Percentiles rank a stretch among this genome's conserved stretches.
phyloP scores from a whole-genome alignment of 2,888 invertebrate genomes.

The Pyrrhosoma nymphula region DNA sequence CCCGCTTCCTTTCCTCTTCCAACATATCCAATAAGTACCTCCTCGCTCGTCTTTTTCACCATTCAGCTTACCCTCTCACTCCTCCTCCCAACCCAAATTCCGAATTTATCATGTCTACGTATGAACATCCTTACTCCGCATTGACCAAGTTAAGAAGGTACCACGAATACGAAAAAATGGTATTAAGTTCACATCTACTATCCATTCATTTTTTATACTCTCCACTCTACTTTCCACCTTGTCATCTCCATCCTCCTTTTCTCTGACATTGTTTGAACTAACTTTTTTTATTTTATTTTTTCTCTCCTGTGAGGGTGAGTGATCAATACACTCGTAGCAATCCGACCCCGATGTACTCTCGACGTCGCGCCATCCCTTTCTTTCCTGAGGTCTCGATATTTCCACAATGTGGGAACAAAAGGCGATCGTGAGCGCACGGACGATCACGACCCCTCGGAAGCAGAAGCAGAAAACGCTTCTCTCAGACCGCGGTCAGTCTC shows the following conservation, averaged over 20 bases:
- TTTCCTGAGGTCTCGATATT: background rate
- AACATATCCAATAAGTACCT: too few species aligned
- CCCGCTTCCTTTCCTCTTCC: too few species aligned
- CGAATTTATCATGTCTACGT: too few species aligned
- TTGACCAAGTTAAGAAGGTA: too few species aligned
- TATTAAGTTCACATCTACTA: too few species aligned
- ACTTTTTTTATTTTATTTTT: background rate
- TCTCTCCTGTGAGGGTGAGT: background rate
- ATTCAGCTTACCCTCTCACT: too few species aligned
- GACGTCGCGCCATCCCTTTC: background rate
- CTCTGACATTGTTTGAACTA: background rate
- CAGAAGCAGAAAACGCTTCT: background rate
- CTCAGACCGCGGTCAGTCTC: constrained; percentile 13
- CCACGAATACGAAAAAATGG: too few species aligned
- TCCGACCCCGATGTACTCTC: background rate
- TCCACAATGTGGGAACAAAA: background rate
- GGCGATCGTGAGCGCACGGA: background rate
- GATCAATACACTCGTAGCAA: background rate
- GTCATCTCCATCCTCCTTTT: background rate
- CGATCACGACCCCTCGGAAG: background rate
- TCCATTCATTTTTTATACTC: background rate
- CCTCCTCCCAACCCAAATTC: too few species aligned
- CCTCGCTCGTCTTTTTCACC: too few species aligned
- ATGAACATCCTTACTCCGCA: too few species aligned
- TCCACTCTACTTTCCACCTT: background rate